Percentiles rank a stretch among this genome's conserved stretches.
Conservation (phyloP, 2,797 vertebrate genomes). For the Gymnothorax javanicus region DNA sequence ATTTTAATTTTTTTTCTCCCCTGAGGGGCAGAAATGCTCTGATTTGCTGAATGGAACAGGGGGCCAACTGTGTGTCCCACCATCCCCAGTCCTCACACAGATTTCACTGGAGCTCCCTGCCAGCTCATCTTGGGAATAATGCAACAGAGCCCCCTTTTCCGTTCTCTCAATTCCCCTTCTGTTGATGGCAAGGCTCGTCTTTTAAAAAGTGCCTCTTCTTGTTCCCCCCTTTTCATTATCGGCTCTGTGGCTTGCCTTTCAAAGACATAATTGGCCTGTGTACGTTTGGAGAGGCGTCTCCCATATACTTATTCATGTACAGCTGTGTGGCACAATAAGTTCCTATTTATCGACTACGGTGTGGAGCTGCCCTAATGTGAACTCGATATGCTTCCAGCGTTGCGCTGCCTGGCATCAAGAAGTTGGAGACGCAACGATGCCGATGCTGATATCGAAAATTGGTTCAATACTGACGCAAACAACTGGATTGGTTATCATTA, state of each 20-base stretch:
- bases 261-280: conserved; percentile 18
- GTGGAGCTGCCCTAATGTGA: not conserved
- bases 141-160: conserved; percentile 71
- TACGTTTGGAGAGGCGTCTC: not conserved
- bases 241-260: not conserved
- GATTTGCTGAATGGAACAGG: conserved; percentile 68
- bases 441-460: too few species aligned
- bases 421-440: too few species aligned
- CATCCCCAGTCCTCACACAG: conserved; percentile 55
- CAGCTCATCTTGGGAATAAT: conserved; percentile 61
- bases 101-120: conserved; percentile 61
- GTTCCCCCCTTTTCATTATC: conserved; percentile 26
- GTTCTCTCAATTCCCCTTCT: conserved; percentile 72
- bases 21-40: conserved; percentile 24
- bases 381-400: not conserved
- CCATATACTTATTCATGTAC: not conserved
- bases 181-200: conserved; percentile 61
- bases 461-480: too few species aligned
- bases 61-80: conserved; percentile 65
- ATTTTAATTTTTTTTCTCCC: not conserved
- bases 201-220: conserved; percentile 48
- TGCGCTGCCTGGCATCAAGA: not conserved
- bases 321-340: not conserved
- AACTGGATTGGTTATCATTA: too few species aligned
- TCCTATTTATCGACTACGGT: not conserved